Evolutionary conservation across 2,113 vertebrate genomes (phyloP).

Genomic region (Ancistrus triradiatus): DNA sequence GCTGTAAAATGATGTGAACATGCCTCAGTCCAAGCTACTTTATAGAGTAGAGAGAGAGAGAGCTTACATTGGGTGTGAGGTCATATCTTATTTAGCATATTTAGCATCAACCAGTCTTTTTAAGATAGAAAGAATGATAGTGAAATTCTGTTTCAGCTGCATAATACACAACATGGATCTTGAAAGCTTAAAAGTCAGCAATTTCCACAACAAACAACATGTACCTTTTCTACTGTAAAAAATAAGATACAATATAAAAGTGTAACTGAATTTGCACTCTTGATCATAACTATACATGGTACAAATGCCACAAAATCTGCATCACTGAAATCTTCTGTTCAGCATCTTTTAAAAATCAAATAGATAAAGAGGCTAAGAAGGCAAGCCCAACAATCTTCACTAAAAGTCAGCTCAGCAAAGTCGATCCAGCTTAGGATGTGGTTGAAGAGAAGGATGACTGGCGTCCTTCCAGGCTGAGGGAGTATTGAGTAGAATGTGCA

Average conservation of each 20-base stretch:
- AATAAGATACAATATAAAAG: no score
- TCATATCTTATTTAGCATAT: constrained; percentile 37
- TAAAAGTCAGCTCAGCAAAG: constrained; percentile 56
- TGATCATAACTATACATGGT: no score
- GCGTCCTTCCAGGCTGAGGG: constrained; percentile 62
- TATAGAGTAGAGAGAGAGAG: constrained; percentile 30
- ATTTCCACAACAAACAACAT: no score
- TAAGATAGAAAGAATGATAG: no score
- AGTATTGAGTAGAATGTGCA: constrained; percentile 52
- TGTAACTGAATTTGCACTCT: no score
- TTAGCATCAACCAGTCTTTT: constrained; percentile 14
- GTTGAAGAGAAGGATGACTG: constrained; percentile 55
- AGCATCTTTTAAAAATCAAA: no score
- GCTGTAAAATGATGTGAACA: constrained; percentile 37
- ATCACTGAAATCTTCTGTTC: no score
- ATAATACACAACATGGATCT: neutral
- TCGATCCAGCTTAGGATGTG: constrained; percentile 50
- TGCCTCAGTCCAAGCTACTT: constrained; percentile 50
- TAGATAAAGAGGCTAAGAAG: no score
- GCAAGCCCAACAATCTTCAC: no score
- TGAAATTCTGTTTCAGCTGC: constrained; percentile 15
- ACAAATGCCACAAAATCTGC: no score
- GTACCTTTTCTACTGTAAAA: no score
- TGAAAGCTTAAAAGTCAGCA: neutral
- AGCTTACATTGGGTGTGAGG: neutral